These are phyloP conservation scores for Oncorhynchus clarkii DNA, from an alignment of 2,113 vertebrate species.

Conservation along the genomic window DNA sequence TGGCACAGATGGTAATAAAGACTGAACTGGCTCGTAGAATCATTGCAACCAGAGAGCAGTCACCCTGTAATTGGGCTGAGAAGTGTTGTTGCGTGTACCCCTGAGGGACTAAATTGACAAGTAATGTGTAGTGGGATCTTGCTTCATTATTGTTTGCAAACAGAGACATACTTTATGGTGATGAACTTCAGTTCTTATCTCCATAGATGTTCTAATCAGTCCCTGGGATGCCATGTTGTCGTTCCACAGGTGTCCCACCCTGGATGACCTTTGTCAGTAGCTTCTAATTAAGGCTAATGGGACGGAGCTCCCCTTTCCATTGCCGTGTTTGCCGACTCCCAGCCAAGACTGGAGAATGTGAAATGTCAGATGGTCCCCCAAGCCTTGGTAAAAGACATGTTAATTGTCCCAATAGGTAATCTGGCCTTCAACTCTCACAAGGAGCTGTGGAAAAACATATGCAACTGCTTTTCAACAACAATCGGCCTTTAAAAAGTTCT, in stretches of 20 bases:
- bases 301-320: not conserved
- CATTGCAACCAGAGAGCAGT: not conserved
- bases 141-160: not conserved
- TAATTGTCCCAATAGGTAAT: slow-evolving; percentile 10
- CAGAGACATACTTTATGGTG: not conserved
- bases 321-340: not conserved
- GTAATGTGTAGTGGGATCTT: not conserved
- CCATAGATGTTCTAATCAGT: slow-evolving; percentile 15
- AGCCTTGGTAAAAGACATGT: slow-evolving; percentile 8
- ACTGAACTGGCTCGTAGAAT: not conserved
- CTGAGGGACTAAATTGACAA: not conserved
- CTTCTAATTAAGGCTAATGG: slow-evolving; percentile 26
- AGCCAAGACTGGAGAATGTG: not conserved
- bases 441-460: slow-evolving; percentile 7
- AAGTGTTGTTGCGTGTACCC: not conserved
- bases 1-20: slow-evolving; percentile 19
- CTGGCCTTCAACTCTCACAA: not conserved
- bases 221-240: not conserved
- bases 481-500: not conserved
- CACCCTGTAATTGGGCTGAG: not conserved
- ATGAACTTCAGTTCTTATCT: slow-evolving; percentile 2
- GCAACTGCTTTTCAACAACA: not conserved
- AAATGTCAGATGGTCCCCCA: slow-evolving; percentile 34
- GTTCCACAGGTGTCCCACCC: slow-evolving; percentile 13
- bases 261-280: slow-evolving; percentile 22